phyloP scores from a whole-genome alignment of 1,140 invertebrate genomes.

The Drosophila fuyamai region DNA sequence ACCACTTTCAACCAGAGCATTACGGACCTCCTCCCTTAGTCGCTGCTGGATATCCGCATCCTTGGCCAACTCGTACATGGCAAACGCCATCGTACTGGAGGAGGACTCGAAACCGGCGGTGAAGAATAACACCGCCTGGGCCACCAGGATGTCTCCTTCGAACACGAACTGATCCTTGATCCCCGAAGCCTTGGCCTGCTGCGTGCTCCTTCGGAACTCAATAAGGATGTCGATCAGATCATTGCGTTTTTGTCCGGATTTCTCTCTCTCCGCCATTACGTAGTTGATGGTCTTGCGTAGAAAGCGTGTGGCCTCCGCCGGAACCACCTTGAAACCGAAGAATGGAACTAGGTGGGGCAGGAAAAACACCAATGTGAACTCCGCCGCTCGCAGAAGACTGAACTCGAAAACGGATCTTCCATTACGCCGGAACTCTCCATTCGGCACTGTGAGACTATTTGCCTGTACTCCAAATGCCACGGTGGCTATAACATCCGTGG shows the following conservation, averaged over 20 bases:
- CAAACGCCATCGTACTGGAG: conserved; percentile 84
- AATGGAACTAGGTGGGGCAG: conserved; percentile 77
- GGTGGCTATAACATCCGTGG: conserved; percentile 87
- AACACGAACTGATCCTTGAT: conserved; percentile 55
- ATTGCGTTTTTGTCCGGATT: conserved; percentile 64
- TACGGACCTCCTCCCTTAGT: conserved; percentile 84
- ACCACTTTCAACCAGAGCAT: conserved; percentile 76
- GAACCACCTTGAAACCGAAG: conserved; percentile 73
- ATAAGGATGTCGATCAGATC: conserved; percentile 85
- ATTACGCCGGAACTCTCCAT: conserved; percentile 84
- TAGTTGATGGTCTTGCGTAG: conserved; percentile 81
- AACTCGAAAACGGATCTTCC: conserved; percentile 86
- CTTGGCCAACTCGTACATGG: conserved; percentile 85
- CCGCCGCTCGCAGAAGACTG: conserved; percentile 85
- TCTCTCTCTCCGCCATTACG: conserved; percentile 78
- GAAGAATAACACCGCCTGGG: conserved; percentile 89
- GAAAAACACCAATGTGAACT: conserved; percentile 85
- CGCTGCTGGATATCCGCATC: conserved; percentile 85
- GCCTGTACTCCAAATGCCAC: conserved; percentile 87
- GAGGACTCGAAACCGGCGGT: conserved; percentile 87
- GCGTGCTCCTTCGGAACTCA: conserved; percentile 66
- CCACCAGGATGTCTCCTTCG: conserved; percentile 85
- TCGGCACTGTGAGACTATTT: conserved; percentile 85
- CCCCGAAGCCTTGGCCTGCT: conserved; percentile 29
- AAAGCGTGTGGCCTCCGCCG: conserved; percentile 61